These are phyloP conservation scores for Epinephelus awoara DNA, from an alignment of 2,797 vertebrate species.

Conservation along the genomic window DNA sequence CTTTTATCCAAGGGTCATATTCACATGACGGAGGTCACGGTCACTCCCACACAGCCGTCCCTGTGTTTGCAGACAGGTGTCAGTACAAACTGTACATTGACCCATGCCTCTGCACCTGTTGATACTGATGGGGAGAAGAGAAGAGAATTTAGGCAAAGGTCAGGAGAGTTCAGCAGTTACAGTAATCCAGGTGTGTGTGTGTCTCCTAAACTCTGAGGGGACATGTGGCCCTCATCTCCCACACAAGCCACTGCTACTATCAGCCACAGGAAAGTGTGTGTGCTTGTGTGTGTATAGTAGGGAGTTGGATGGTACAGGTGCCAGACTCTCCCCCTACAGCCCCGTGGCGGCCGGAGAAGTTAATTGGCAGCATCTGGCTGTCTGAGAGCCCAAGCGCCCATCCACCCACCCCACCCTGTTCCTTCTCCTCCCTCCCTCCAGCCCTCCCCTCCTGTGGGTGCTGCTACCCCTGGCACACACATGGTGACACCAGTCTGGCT, in stretches of 20 bases:
- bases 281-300: slow-evolving; percentile 24
- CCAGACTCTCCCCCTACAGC: slow-evolving; percentile 75
- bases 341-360: slow-evolving; percentile 82
- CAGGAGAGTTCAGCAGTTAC: slow-evolving; percentile 34
- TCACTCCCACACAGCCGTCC: slow-evolving; percentile 23
- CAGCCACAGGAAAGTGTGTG: slow-evolving; percentile 40
- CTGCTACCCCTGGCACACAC: slow-evolving; percentile 71
- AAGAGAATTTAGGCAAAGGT: slow-evolving; percentile 38
- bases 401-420: slow-evolving; percentile 53
- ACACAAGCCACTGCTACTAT: slow-evolving; percentile 29
- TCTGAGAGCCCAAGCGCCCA: slow-evolving; percentile 80
- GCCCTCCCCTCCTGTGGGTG: slow-evolving; percentile 55
- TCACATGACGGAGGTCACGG: slow-evolving; percentile 27
- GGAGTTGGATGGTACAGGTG: slow-evolving; percentile 71
- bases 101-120: slow-evolving; percentile 28
- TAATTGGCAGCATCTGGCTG: slow-evolving; percentile 91
- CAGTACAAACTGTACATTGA: slow-evolving; percentile 5
- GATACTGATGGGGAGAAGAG: slow-evolving; percentile 13
- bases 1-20: slow-evolving; percentile 49
- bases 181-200: slow-evolving; percentile 45
- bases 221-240: slow-evolving; percentile 43
- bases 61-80: slow-evolving; percentile 33
- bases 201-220: slow-evolving; percentile 41
- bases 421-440: slow-evolving; percentile 43
- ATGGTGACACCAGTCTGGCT: slow-evolving; percentile 76